Base-by-base conservation (phyloP, 2,797 vertebrate species). In the Lagodon rhomboides region DNA sequence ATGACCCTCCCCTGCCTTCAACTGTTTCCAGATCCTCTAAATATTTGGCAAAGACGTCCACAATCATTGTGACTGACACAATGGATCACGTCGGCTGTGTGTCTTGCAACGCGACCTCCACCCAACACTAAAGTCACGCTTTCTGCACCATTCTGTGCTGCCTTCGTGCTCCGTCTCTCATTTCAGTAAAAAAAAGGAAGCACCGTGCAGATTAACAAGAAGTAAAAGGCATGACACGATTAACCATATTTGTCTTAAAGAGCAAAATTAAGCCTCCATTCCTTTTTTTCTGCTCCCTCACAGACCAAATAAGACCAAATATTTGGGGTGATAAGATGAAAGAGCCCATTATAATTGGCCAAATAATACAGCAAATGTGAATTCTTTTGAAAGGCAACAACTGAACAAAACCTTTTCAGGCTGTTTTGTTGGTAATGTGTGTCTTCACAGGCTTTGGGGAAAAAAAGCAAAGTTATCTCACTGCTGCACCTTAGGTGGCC, bases 401-500 rank as follows among this genome's bases (percentile, higher is more conserved):
- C 43, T n/a, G 47, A 75, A 30, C 47, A 82, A 73, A 76, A 44
- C 50, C 56, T 30, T 68, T 63, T 47, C 10, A 27, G 10, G 25
- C 11, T 58, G 60, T 74, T 68, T 71, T 68, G 34, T 62, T 34
- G 5, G 47, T 64, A 63, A 74, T 70, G 38, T 59, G 41, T 53
- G 58, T 56, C 61, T 78, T 70, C 25, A 22, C 55, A 51, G 43
- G 25, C 68, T 79, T 77, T 83, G 12, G 34, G 25, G 23, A 54
- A 41, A 65, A 77, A 74, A 72, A 59, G 59, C 41, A 54, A 16
- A 50, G 51, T 80, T 91, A 89, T 89, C 83, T 86, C 67, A 18
- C 53, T n/a, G 1, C 41, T 76, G 77, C 85, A 89, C 81, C 77
- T 78, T 87, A 68, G 60, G 74, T 77, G 68, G 75, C 67, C 71